Evolutionary conservation across 2,113 vertebrate species (phyloP).

Genomic region (Tragelaphus strepsiceros): DNA sequence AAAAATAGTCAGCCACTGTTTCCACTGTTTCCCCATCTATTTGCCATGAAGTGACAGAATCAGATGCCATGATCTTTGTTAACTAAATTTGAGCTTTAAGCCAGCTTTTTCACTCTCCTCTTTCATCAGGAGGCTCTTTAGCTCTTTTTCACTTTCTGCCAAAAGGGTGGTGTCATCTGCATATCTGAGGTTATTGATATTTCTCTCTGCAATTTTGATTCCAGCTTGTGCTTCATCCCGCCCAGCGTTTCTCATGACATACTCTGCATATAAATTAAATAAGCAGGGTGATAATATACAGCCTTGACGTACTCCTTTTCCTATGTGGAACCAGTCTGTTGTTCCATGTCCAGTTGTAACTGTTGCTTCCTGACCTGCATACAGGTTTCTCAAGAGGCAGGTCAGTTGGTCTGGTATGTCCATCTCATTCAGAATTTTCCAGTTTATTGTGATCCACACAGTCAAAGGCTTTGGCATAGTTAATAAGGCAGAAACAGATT

Average conservation of each 20-base stretch:
- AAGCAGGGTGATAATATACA: too few relatives aligned
- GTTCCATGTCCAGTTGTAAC: too few relatives aligned
- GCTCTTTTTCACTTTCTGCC: not conserved
- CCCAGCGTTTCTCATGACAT: not conserved
- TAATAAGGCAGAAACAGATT: too few relatives aligned
- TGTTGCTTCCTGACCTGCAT: too few relatives aligned
- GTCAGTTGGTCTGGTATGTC: too few relatives aligned
- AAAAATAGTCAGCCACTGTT: not conserved
- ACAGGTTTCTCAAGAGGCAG: too few relatives aligned
- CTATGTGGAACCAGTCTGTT: too few relatives aligned
- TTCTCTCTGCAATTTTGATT: not conserved
- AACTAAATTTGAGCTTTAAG: not conserved
- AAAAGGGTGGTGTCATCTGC: not conserved
- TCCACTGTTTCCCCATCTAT: not conserved
- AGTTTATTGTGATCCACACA: too few relatives aligned
- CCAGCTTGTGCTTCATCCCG: not conserved
- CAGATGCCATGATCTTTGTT: not conserved
- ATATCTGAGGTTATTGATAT: not conserved
- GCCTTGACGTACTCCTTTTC: too few relatives aligned
- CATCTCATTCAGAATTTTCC: too few relatives aligned
- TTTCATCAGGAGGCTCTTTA: not conserved
- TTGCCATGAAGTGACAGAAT: not conserved
- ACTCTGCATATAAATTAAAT: not conserved
- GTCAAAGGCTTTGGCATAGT: too few relatives aligned
- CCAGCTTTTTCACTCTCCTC: not conserved